Conservation (phyloP, 1,140 invertebrate species). For the Ostrea denselamellosa region DNA sequence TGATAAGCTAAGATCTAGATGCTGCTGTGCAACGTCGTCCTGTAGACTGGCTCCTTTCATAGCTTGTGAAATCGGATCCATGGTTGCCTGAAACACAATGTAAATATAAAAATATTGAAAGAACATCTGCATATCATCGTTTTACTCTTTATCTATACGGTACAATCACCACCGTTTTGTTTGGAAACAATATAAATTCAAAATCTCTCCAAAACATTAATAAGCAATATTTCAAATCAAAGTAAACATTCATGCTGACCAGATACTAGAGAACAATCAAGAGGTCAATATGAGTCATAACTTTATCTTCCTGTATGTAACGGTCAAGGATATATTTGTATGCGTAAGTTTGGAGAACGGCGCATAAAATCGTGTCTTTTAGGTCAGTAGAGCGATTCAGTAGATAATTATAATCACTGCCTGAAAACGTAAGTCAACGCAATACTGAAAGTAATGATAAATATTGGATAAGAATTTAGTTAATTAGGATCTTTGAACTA, state of each 20-base stretch:
- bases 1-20: conserved; percentile 3
- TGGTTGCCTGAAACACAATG: background rate
- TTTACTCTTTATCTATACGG: too few species aligned
- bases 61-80: background rate
- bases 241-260: too few species aligned
- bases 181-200: too few species aligned
- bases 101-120: background rate
- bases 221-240: too few species aligned
- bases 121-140: too few species aligned
- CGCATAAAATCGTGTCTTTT: background rate
- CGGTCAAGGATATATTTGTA: background rate
- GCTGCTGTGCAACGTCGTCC: background rate
- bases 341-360: background rate
- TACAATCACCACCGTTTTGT: too few species aligned
- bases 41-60: background rate
- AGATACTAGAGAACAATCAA: background rate
- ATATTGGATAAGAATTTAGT: background rate
- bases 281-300: background rate
- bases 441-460: background rate
- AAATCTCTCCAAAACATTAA: too few species aligned
- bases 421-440: background rate
- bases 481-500: background rate
- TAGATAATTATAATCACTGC: background rate
- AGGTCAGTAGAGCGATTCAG: background rate
- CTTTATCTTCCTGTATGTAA: background rate